Base-by-base conservation (phyloP, 2,888 invertebrate species). In the Tenthredo scrophulariae region DNA sequence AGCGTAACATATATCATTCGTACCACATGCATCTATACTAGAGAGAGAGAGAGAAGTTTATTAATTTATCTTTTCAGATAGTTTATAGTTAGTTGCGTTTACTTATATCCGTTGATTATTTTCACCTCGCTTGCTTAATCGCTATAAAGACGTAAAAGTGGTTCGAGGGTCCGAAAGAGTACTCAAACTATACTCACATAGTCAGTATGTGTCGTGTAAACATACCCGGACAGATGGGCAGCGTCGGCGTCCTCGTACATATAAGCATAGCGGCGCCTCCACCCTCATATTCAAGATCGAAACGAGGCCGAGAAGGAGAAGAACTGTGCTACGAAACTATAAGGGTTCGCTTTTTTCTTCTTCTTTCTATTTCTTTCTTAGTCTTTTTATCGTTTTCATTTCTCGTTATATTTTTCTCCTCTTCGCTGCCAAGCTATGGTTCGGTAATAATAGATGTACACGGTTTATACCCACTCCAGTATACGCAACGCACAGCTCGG, bases 221-320 rank as follows among this genome's bases (percentile, higher is more conserved):
- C 77, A 77, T 46, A 77, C 77, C 77, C 77, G 77, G 77, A 54
- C 77, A 77, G 77, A 77, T 77, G 77, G 77, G 77, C 77, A 77
- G 77, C 77, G 77, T 77, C 77, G 26, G 10, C n/a, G 67, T 67
- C 13, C 10, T 67, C 33, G 33, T 18, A 33, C n/a, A 26, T 67
- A 18, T 46, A 29, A 3, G 1, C 18, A n/a, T 2, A 7, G 43
- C 72, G 72, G 72, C 72, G 72, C 72, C 72, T 29, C 67, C 33
- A 33, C 67, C 15, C 67, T 29, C 67, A 33, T 67, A 22, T 33
- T 67, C 29, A 70, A 18, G 70, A 37, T 70, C 18, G 70, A 70
- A 70, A 70, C n/a, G 70, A 70, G 70, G 37, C 70, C 37, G 70
- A n/a, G n/a, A 50, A 50, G 2, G 18, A 22, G 62, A 62, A 26